Conservation (phyloP, 2,113 vertebrate species). For the Chauna torquata region DNA sequence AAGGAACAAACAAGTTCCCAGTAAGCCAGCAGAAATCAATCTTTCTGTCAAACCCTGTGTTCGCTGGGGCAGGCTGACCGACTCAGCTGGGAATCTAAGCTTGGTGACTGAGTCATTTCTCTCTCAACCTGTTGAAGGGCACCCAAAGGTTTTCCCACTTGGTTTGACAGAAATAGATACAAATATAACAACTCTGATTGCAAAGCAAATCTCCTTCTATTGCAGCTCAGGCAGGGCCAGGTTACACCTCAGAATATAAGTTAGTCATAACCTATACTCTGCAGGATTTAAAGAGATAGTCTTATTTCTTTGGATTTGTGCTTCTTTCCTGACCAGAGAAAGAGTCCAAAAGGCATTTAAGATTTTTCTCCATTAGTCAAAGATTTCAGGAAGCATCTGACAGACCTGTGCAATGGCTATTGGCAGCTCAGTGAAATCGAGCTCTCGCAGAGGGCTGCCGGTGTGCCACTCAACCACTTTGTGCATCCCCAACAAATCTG, state of each 20-base stretch:
- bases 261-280: background rate
- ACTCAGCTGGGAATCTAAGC: background rate
- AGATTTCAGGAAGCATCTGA: background rate
- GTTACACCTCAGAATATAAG: background rate
- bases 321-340: background rate
- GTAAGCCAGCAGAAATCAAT: background rate
- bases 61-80: background rate
- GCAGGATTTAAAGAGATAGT: background rate
- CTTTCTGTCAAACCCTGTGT: background rate
- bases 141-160: background rate
- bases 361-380: background rate
- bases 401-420: background rate
- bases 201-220: background rate
- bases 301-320: background rate
- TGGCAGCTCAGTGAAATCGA: background rate
- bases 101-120: background rate
- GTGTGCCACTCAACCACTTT: background rate
- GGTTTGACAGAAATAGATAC: background rate
- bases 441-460: background rate
- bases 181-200: background rate
- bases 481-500: background rate
- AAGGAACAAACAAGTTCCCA: background rate
- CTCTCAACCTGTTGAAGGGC: background rate
- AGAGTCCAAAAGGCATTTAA: background rate
- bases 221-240: background rate